Base-by-base conservation (phyloP, 2,113 vertebrate genomes). In the Indicator maculatus region DNA sequence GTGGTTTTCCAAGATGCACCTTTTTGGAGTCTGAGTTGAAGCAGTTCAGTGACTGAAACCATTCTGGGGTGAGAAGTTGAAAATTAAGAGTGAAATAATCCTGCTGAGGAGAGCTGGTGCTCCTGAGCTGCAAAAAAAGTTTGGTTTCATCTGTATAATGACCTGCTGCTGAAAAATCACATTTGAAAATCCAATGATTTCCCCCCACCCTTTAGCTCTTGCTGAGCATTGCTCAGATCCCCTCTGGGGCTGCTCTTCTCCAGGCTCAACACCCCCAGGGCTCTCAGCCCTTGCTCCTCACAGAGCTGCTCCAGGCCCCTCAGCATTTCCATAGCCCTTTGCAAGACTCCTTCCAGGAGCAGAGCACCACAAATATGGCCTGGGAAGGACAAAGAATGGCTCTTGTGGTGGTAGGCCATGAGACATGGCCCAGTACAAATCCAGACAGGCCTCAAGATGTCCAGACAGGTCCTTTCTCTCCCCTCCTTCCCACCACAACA, bases 1-100 rank as follows among this genome's bases (percentile, higher is more conserved):
- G 21, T 2, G 0, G 83, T 95, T 87, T 91, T 75, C 69, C 89
- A 72, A 28, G 65, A 50, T 6, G 21, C 16, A 16, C 33, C 23
- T 91, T 83, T 95, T 80, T 80, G 44, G 65, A 90, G 76, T 17
- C 53, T 85, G 38, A 89, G 28, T 64, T 71, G 50, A 23, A 93
- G 79, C 8, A 9, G 44, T 67, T 88, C 27, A 75, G 76, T 63
- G 72, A 52, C 69, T 75, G 72, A 77, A 77, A 27, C 0, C 11
- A 50, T 85, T 89, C 64, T 70, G 85, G 77, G 47, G 47, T 69
- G 70, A 88, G 77, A 75, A 90, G 53, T 30, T 90, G 79, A 78
- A 91, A 88, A 85, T n/a, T 26, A 72, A 17, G 12, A 21, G 30
- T 1, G 1, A 53, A 70, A 56, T 66, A 73, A 52, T 23, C 39